Evolutionary conservation across 2,113 vertebrate genomes (phyloP), one percentile per base, ranked within the genome.

Genomic region (Menura novaehollandiae): DNA sequence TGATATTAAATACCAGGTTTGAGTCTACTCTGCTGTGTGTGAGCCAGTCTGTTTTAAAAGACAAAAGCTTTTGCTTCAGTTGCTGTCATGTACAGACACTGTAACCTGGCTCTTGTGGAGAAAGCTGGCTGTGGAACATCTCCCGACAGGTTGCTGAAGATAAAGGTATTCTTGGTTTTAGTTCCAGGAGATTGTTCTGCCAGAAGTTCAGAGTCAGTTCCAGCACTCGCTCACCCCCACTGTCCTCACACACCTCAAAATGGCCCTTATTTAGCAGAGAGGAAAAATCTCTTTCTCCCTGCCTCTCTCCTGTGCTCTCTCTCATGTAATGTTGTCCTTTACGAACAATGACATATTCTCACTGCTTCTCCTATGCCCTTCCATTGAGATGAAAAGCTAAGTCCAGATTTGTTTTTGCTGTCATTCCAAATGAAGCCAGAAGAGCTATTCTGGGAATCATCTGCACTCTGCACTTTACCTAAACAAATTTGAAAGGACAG

Each of bases 161-260:
- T 96, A 26, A 96, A 96, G 95, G 95, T 69, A 93, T 93, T 86
- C 88, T 81, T 93, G 95, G 75, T 35, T 97, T 97, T 84, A 96
- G 92, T 96, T 96, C 85, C 95, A 93, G 93, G 79, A 94, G 79
- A 95, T 90, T 93, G 68, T 96, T 96, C 95, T 94, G 90, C 93
- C 93, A 86, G 75, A 94, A 97, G 96, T 95, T 96, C 95, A 96
- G 94, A 96, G 95, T 95, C 88, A 97, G 75, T 97, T 93, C 93
- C 92, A 96, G 92, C 92, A 81, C 88, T 97, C 5, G 3, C 93
- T 95, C 88, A 94, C 85, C 93, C 95, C 95, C 58, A 79, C 93
- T 95, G 88, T 96, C 93, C 96, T 95, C 94, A 93, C 72, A 96
- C 91, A 93, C 88, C 91, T 97, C 90, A 63, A 35, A 90, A 85